These are phyloP conservation scores for Cantharis flavilabris DNA, from an alignment of 2,888 invertebrate species.

Conservation along the genomic window DNA sequence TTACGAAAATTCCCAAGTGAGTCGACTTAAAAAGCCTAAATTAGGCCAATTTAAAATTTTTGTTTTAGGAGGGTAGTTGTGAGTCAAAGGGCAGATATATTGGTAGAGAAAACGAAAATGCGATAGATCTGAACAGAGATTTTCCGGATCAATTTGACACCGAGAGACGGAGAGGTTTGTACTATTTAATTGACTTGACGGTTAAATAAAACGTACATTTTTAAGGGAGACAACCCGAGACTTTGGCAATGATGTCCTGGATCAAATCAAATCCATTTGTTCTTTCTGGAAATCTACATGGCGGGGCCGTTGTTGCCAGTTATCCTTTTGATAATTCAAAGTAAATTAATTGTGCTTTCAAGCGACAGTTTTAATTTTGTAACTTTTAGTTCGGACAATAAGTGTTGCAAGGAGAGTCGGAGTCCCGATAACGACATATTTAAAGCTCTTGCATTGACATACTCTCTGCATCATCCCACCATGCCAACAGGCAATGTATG, in stretches of 20 bases:
- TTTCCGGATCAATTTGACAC: slow-evolving; percentile 85
- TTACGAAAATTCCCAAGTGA: slow-evolving; percentile 80
- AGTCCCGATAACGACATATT: slow-evolving; percentile 86
- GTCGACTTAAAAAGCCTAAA: slow-evolving; percentile 30
- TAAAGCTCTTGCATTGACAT: slow-evolving; percentile 74
- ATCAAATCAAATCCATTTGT: slow-evolving; percentile 86
- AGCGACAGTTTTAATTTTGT: slow-evolving; percentile 9
- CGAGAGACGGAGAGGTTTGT: slow-evolving; percentile 40
- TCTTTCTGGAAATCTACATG: slow-evolving; percentile 91
- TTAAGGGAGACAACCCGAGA: slow-evolving; percentile 79
- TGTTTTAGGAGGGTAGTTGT: slow-evolving; percentile 76
- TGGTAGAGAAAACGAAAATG: slow-evolving; percentile 82
- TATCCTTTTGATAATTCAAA: slow-evolving; percentile 92
- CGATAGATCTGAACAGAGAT: slow-evolving; percentile 85
- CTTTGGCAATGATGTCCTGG: slow-evolving; percentile 87
- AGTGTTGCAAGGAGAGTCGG: slow-evolving; percentile 73
- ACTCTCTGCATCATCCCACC: slow-evolving; percentile 72
- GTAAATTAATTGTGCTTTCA: slow-evolving; percentile 55
- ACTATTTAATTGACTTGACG: not conserved
- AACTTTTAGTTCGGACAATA: slow-evolving; percentile 58
- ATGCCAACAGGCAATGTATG: slow-evolving; percentile 80
- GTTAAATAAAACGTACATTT: not conserved
- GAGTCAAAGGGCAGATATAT: slow-evolving; percentile 67
- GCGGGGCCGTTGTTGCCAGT: slow-evolving; percentile 96
- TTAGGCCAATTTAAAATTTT: not conserved